A percentile compares a stretch with the other conserved stretches of the same genome.
Evolutionary conservation across 53 echinoderm and acorn worm genomes (phyloP).

Genomic region (Holothuria leucospilota): DNA sequence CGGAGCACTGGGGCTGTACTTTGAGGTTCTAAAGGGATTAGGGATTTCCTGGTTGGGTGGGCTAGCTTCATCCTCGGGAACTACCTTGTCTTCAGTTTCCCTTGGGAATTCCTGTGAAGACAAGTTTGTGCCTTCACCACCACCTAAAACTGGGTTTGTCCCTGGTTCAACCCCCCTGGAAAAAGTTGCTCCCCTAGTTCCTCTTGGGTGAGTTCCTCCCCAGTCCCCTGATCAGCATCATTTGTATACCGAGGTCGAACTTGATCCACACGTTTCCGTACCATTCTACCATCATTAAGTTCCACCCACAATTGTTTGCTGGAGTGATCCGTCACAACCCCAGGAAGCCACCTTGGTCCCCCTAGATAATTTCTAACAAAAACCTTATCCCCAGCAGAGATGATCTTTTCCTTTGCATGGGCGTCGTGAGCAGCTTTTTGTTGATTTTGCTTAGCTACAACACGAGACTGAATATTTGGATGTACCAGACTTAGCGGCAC

Average conservation of each 20-base stretch:
- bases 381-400: no score
- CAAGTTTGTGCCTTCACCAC: no score
- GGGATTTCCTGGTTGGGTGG: no score
- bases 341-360: neutral
- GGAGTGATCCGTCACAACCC: neutral
- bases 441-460: neutral
- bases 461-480: neutral
- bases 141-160: neutral
- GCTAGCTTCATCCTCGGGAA: no score
- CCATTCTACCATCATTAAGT: neutral
- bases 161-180: no score
- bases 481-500: neutral
- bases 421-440: neutral
- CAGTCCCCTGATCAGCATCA: neutral
- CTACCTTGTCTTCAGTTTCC: no score
- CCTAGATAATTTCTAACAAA: no score
- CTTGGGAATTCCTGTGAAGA: no score
- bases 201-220: neutral
- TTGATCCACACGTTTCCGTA: neutral
- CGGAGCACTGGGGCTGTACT: no score
- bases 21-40: no score
- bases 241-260: neutral
- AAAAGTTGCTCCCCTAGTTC: no score
- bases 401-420: neutral
- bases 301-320: neutral